Percentiles rank a stretch among this genome's conserved stretches.
Conservation (phyloP, 2,113 vertebrate species). For the Dicentrarchus labrax region DNA sequence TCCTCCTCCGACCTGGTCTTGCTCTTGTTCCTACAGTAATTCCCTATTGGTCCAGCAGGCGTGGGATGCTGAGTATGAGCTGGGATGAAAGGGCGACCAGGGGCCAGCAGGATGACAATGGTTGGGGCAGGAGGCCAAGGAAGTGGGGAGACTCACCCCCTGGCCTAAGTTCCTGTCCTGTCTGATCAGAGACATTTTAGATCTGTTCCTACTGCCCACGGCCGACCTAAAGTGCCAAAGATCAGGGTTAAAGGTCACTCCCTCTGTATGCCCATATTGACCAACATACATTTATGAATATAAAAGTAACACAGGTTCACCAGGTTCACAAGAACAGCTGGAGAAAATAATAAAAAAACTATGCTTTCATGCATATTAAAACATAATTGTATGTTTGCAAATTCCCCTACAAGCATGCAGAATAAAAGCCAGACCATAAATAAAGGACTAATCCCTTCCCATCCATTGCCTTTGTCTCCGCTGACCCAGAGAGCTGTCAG, state of each 20-base stretch:
- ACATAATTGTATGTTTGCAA: conserved; percentile 57
- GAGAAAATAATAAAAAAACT: not conserved
- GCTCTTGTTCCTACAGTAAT: conserved; percentile 57
- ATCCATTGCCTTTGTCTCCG: conserved; percentile 62
- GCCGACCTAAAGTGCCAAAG: conserved; percentile 60
- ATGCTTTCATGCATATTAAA: conserved; percentile 45
- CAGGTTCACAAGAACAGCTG: conserved; percentile 33
- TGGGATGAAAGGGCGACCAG: conserved; percentile 65
- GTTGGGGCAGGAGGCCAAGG: conserved; percentile 69
- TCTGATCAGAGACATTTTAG: conserved; percentile 73
- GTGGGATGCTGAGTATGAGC: conserved; percentile 70
- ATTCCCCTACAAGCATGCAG: conserved; percentile 41
- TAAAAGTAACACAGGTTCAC: conserved; percentile 32
- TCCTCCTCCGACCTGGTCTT: conserved; percentile 28
- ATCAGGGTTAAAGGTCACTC: conserved; percentile 65
- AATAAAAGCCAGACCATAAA: conserved; percentile 56
- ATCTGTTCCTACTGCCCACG: conserved; percentile 69
- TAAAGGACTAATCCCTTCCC: conserved; percentile 72
- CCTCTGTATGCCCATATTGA: conserved; percentile 45
- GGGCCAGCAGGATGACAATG: conserved; percentile 69
- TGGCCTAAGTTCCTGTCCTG: conserved; percentile 65
- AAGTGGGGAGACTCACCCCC: conserved; percentile 53
- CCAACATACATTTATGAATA: conserved; percentile 29
- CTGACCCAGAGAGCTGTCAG: conserved; percentile 75
- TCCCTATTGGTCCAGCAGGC: conserved; percentile 66